Conservation (phyloP, 2,797 vertebrate genomes). For the Neolamprologus multifasciatus region DNA sequence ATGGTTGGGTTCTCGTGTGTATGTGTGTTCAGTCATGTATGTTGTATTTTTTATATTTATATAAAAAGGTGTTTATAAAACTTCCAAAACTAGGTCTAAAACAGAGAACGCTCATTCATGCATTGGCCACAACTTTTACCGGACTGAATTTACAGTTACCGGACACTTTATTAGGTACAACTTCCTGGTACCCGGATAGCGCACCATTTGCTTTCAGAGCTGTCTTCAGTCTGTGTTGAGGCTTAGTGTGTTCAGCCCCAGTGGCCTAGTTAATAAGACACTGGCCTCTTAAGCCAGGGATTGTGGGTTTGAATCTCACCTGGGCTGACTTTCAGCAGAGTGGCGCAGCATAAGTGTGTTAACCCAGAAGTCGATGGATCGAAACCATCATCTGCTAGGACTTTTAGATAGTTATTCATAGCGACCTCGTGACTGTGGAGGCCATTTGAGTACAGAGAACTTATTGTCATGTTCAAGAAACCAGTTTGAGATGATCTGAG, state of each 20-base stretch:
- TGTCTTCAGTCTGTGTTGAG: neutral
- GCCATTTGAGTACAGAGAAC: neutral
- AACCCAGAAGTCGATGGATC: rapidly evolving
- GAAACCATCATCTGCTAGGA: neutral
- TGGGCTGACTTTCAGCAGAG: conserved; percentile 17
- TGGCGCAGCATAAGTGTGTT: neutral
- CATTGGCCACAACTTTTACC: neutral
- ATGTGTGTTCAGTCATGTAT: neutral
- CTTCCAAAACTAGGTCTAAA: neutral
- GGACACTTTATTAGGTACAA: neutral
- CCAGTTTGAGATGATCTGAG: neutral
- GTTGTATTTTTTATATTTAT: neutral
- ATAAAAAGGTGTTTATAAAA: neutral
- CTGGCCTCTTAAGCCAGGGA: conserved; percentile 69
- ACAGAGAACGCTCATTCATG: neutral
- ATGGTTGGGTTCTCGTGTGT: neutral
- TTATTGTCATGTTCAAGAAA: neutral
- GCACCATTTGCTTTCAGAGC: neutral
- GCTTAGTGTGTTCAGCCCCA: neutral
- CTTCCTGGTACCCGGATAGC: neutral
- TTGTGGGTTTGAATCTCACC: conserved; percentile 69
- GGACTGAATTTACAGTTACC: neutral
- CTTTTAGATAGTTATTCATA: neutral
- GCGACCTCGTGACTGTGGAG: neutral
- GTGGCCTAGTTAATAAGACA: conserved; percentile 67